phyloP scores from a whole-genome alignment of 2,113 vertebrate genomes.

The Chionodraco myersi region DNA sequence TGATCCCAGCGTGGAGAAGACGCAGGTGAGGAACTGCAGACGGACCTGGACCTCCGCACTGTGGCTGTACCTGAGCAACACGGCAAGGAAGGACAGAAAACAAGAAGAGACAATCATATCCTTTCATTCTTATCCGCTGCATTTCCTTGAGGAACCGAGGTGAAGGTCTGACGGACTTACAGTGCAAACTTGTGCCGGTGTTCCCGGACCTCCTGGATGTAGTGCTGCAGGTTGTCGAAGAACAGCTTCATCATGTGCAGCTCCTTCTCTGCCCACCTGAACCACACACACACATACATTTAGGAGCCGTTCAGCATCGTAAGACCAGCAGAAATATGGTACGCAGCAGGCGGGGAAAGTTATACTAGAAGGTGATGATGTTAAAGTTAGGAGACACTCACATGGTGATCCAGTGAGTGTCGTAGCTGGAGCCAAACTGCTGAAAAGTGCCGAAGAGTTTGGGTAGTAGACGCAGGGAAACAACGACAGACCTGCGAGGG shows the following conservation, averaged over 20 bases:
- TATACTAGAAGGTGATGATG: not conserved
- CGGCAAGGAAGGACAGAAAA: not conserved
- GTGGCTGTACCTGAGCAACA: constrained; percentile 91
- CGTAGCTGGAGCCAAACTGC: constrained; percentile 98
- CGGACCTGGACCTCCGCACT: constrained; percentile 98
- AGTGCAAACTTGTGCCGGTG: constrained; percentile 93
- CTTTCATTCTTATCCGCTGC: too few species aligned
- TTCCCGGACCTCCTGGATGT: constrained; percentile 95
- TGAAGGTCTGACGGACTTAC: constrained; percentile 83
- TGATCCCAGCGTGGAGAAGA: constrained; percentile 98
- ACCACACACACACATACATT: not conserved
- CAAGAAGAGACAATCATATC: too few species aligned
- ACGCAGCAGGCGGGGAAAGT: not conserved
- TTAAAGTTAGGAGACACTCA: constrained; percentile 77
- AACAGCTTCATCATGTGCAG: constrained; percentile 99
- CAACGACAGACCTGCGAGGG: constrained; percentile 92
- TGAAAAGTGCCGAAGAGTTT: constrained; percentile 99
- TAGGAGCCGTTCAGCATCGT: not conserved
- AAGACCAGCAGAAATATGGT: not conserved
- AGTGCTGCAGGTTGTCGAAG: constrained; percentile 97
- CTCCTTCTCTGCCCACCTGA: constrained; percentile 99
- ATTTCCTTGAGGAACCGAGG: too few species aligned
- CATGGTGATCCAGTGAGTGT: constrained; percentile 99
- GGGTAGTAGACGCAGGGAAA: constrained; percentile 95
- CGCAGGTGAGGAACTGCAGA: constrained; percentile 97